These are phyloP conservation scores for Nymphalis urticae DNA, from an alignment of 2,888 invertebrate species.

Conservation along the genomic window DNA sequence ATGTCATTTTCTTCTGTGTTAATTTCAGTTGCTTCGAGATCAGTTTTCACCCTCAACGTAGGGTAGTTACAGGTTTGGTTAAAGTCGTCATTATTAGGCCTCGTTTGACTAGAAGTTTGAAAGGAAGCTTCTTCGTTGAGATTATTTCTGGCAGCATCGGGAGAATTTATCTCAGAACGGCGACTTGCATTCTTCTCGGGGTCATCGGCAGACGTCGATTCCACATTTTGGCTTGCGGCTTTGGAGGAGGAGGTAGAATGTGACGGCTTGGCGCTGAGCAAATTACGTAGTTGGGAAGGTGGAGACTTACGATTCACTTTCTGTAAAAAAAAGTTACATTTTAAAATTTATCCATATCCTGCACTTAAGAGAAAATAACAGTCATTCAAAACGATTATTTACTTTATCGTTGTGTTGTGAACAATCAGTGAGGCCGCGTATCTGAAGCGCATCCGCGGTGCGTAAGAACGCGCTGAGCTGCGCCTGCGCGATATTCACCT, in stretches of 20 bases:
- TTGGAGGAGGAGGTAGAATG: conserved; percentile 80
- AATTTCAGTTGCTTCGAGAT: conserved; percentile 79
- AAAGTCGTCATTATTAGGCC: conserved; percentile 81
- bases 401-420: conserved; percentile 81
- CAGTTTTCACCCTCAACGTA: conserved; percentile 78
- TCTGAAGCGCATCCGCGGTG: conserved; percentile 90
- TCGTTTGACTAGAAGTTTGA: conserved; percentile 81
- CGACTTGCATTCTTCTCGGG: conserved; percentile 73
- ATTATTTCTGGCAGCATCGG: conserved; percentile 81
- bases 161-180: conserved; percentile 77
- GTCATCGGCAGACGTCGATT: conserved; percentile 73
- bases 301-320: conserved; percentile 79
- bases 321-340: conserved; percentile 56
- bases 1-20: conserved; percentile 76
- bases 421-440: conserved; percentile 88
- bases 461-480: conserved; percentile 88
- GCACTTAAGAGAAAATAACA: not conserved
- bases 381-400: conserved; percentile 28
- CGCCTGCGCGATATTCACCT: conserved; percentile 91
- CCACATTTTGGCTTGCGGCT: conserved; percentile 81
- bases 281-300: conserved; percentile 80
- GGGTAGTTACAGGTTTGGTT: conserved; percentile 77
- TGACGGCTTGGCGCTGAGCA: conserved; percentile 81
- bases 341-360: conserved; percentile 6
- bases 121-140: conserved; percentile 79